These are phyloP conservation scores for Perizoma flavofasciatum DNA, from an alignment of 2,888 invertebrate species.

Conservation along the genomic window DNA sequence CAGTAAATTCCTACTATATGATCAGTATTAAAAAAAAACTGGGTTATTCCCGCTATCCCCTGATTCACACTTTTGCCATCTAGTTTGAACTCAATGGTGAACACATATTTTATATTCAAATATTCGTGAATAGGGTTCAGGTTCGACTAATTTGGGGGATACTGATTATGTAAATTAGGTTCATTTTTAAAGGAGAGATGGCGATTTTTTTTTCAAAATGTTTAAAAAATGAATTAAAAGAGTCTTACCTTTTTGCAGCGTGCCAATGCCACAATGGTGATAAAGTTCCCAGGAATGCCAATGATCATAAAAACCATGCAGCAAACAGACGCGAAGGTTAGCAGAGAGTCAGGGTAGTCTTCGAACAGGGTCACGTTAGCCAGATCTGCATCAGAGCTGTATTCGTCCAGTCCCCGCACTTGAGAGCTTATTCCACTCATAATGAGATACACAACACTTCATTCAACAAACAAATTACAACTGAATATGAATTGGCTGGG, in stretches of 20 bases:
- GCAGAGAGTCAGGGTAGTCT: constrained; percentile 86
- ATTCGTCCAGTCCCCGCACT: constrained; percentile 50
- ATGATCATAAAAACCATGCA: constrained; percentile 89
- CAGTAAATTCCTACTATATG: no score
- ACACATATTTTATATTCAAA: no score
- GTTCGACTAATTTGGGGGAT: no score
- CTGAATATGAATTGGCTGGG: constrained; percentile 54
- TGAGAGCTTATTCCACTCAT: constrained; percentile 38
- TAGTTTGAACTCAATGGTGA: no score
- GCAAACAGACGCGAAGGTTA: constrained; percentile 87
- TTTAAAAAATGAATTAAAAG: no score
- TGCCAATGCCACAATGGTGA: constrained; percentile 90
- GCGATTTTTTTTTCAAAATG: no score
- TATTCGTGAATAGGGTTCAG: no score
- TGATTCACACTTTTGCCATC: no score
- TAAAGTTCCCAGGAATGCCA: constrained; percentile 91
- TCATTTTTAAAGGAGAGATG: no score
- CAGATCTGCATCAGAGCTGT: constrained; percentile 56
- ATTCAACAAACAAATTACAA: constrained; percentile 57
- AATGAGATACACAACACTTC: constrained; percentile 33
- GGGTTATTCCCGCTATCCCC: no score
- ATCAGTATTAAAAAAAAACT: no score
- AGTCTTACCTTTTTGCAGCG: constrained; percentile 87
- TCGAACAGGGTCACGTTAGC: constrained; percentile 82
- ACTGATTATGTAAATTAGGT: no score